Evolutionary conservation across 2,888 invertebrate genomes (phyloP), one percentile per base, ranked within the genome.

Genomic region (Sussaba pulchella): DNA sequence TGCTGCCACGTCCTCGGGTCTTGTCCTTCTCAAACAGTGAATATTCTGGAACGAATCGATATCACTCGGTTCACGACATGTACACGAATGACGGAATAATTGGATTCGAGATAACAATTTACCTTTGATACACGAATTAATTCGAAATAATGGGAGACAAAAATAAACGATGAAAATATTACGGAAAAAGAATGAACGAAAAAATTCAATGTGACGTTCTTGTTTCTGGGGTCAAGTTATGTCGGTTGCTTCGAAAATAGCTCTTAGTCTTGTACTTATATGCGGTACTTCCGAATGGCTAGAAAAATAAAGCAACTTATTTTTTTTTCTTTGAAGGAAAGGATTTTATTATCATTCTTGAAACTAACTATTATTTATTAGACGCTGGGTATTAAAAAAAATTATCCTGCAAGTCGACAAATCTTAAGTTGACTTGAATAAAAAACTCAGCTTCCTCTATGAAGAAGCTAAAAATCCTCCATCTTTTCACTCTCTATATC

Each of bases 271-370:
- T n/a, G n/a, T n/a, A 66, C 36, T 47, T 14, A 36, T 36, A 31
- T 10, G 17, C 6, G 21, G 36, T 70, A 70, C 45, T 2, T 24
- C 36, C 41, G 41, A 47, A 45, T 61, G 63, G 54, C 50, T 36
- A 26, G 43, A 50, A 63, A 76, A 76, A 63, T 70, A 45, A 70
- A 70, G 39, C 76, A 70, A 76, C 63, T 70, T 54, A 54, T 70
- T 70, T 63, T 31, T 41, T 69, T 74, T 47, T 17, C 43, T 21
- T 10, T 10, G 4, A 17, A 19, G n/a, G 17, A 5, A n/a, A 12
- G 47, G 3, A n/a, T 5, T 61, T 19, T 39, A 19, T 31, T 41
- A 64, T 31, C 31, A 41, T 54, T 43, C 43, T 43, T 54, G 24
- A n/a, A 52, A 24, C 43, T 21, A 69, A 26, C 69, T 52, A 17